Conservation (phyloP, 2,797 vertebrate species). For the Erpetoichthys calabaricus region DNA sequence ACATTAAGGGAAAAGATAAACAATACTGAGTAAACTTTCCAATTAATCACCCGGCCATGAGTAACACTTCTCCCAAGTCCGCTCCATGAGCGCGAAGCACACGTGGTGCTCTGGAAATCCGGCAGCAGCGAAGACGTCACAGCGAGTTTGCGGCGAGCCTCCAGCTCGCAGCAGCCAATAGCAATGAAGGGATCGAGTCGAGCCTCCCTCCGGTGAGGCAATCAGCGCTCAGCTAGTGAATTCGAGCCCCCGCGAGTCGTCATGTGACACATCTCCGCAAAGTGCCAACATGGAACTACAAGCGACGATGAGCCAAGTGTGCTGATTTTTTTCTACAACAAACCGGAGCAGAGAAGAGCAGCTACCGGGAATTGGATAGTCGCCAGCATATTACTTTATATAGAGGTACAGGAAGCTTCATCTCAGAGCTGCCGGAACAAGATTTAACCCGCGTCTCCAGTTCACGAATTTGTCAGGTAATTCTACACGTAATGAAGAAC, state of each 20-base stretch:
- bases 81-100: too few relatives aligned
- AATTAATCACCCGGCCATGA: too few relatives aligned
- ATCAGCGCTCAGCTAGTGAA: slow-evolving; percentile 32
- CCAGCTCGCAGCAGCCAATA: slow-evolving; percentile 37
- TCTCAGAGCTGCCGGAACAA: too few relatives aligned
- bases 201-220: slow-evolving; percentile 48
- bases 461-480: too few relatives aligned
- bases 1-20: too few relatives aligned
- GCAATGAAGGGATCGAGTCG: slow-evolving; percentile 31
- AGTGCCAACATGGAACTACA: slow-evolving; percentile 57
- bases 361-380: slow-evolving; percentile 3
- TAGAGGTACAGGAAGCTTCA: too few relatives aligned
- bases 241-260: slow-evolving; percentile 49
- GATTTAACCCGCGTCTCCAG: too few relatives aligned
- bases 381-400: too few relatives aligned
- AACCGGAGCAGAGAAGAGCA: slow-evolving; percentile 26
- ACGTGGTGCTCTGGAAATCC: neutral
- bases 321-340: slow-evolving; percentile 34
- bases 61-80: too few relatives aligned
- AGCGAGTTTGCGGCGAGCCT: slow-evolving; percentile 14
- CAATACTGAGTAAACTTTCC: too few relatives aligned
- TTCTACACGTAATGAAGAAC: too few relatives aligned
- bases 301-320: slow-evolving; percentile 38
- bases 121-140: slow-evolving; percentile 6
- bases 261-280: slow-evolving; percentile 48